Evolutionary conservation across 2,113 vertebrate genomes (phyloP).

Genomic region (Apodemus sylvaticus): DNA sequence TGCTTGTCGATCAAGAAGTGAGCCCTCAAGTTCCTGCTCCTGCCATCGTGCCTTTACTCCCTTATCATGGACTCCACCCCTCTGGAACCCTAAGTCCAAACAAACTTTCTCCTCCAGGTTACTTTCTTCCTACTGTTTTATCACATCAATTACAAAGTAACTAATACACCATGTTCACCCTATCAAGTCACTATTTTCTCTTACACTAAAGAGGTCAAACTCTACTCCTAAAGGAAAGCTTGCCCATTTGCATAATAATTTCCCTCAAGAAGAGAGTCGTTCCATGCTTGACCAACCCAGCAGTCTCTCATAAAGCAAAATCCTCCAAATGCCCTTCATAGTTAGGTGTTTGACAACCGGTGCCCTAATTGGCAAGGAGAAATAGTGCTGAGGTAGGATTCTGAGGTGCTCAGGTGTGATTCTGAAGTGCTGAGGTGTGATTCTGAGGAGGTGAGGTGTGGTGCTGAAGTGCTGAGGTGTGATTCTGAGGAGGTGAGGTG

Average conservation of each 20-base stretch:
- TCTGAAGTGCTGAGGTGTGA: no score
- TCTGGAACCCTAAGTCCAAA: neutral
- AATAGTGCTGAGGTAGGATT: neutral
- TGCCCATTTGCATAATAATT: neutral
- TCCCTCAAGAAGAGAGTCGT: neutral
- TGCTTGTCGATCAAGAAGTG: neutral
- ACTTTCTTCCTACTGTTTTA: neutral
- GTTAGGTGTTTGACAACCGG: neutral
- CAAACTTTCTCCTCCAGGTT: neutral
- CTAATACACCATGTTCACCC: neutral
- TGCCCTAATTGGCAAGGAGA: neutral
- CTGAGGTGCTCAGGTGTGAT: no score
- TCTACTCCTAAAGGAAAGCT: neutral
- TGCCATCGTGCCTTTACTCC: neutral
- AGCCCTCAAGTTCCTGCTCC: neutral
- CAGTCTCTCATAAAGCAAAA: neutral
- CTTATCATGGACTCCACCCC: neutral
- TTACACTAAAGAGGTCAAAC: neutral
- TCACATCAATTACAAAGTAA: neutral
- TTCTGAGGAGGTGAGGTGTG: neutral
- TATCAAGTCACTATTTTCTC: neutral
- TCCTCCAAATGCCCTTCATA: neutral
- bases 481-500: no score
- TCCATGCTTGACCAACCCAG: neutral
- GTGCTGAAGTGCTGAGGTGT: no score